Percentiles rank a stretch among this genome's conserved stretches.
phyloP scores from a whole-genome alignment of 2,113 vertebrate species.

The Sinocyclocheilus anshuiensis region DNA sequence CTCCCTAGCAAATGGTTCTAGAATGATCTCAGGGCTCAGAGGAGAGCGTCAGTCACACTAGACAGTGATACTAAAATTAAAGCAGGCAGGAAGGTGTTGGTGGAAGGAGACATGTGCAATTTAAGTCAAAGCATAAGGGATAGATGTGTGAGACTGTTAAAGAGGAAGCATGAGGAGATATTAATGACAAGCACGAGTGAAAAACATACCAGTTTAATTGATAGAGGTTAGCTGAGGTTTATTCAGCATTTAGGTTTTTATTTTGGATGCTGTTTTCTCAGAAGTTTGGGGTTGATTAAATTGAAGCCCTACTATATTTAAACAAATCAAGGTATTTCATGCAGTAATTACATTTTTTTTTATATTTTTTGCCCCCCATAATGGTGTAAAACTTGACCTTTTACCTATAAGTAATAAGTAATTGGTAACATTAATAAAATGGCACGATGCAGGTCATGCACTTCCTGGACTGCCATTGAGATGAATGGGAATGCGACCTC shows the following conservation, averaged over 20 bases:
- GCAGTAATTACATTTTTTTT: too few relatives aligned
- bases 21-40: not conserved
- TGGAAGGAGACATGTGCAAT: conserved; percentile 5
- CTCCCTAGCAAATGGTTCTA: not conserved
- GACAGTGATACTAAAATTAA: conserved; percentile 45
- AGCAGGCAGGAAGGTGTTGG: conserved; percentile 24
- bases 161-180: not conserved
- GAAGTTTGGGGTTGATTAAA: not conserved
- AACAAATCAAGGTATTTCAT: not conserved
- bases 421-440: not conserved
- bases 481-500: not conserved
- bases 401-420: not conserved
- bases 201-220: not conserved
- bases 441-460: not conserved
- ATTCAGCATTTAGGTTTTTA: not conserved
- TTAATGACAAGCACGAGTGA: not conserved
- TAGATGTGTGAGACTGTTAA: conserved; percentile 4
- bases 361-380: not conserved
- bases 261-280: not conserved
- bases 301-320: not conserved
- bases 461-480: not conserved
- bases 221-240: not conserved
- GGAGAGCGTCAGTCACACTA: not conserved
- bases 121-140: conserved; percentile 24
- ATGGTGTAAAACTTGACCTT: not conserved